A percentile compares a stretch with the other conserved stretches of the same genome.
These are phyloP conservation scores for Himalopsyche tibetana DNA, from an alignment of 2,888 invertebrate species.

Conservation along the genomic window DNA sequence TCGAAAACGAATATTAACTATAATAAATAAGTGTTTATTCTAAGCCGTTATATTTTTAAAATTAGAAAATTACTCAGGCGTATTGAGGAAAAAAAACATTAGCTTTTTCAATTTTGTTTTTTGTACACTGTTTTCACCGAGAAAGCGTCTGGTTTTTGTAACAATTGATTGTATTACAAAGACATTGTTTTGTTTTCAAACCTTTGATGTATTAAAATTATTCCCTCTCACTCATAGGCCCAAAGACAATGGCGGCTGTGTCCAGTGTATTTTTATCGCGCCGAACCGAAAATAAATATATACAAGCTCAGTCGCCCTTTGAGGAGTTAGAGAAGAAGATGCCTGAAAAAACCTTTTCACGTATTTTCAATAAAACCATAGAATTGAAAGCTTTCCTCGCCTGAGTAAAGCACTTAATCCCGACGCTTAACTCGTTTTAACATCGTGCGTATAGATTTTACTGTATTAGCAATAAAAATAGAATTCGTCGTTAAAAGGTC, in stretches of 20 bases:
- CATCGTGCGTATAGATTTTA: slow-evolving; percentile 16
- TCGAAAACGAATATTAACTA: no score
- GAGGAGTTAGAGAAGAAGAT: neutral
- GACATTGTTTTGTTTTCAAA: no score
- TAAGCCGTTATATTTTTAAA: no score
- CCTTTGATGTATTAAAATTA: no score
- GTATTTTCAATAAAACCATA: slow-evolving; percentile 20
- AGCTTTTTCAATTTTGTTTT: no score
- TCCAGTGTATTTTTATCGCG: slow-evolving; percentile 1
- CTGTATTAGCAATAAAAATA: neutral
- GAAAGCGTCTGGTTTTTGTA: no score
- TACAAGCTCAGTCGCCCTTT: neutral
- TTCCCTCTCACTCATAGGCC: neutral
- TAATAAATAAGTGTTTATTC: no score
- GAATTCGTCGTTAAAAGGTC: neutral
- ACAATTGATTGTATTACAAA: no score
- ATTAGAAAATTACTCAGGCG: no score
- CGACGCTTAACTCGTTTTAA: neutral
- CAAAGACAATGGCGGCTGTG: neutral
- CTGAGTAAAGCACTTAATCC: slow-evolving; percentile 4
- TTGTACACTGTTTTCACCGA: no score
- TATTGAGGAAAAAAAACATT: no score
- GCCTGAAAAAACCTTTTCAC: neutral
- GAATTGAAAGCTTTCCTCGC: neutral
- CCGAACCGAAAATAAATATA: slow-evolving; percentile 1